Evolutionary conservation across 2,797 vertebrate species (phyloP).

Genomic region (Mareca strepera): DNA sequence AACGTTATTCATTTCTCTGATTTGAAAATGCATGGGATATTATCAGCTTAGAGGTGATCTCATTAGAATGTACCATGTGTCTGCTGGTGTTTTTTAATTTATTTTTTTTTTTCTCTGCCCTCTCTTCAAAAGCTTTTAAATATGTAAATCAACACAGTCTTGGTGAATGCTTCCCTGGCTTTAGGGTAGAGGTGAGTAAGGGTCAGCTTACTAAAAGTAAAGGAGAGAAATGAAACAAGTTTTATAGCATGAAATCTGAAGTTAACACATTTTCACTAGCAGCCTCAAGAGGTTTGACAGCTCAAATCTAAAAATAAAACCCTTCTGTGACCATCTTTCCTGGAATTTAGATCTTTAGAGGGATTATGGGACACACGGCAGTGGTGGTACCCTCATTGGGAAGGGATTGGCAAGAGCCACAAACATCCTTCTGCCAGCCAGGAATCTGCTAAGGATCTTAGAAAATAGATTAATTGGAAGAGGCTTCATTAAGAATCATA

Average conservation of each 20-base stretch:
- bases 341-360: not conserved
- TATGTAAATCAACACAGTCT: slow-evolving; percentile 42
- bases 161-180: not conserved
- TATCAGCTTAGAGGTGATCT: not conserved
- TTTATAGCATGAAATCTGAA: not conserved
- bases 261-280: not conserved
- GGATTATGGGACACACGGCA: not conserved
- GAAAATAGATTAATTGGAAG: not conserved
- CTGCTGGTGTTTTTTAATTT: not conserved
- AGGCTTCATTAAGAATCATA: not conserved
- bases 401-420: not conserved
- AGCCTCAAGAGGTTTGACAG: not conserved
- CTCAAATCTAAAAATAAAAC: not conserved
- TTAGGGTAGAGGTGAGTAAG: slow-evolving; percentile 14
- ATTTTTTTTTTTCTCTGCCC: not conserved
- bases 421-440: not conserved
- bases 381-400: not conserved
- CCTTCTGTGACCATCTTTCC: not conserved
- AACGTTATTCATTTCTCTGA: not conserved
- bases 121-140: slow-evolving; percentile 31
- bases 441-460: not conserved
- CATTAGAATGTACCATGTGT: slow-evolving; percentile 16
- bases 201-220: not conserved
- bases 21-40: not conserved
- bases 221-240: not conserved